A percentile compares a stretch with the other conserved stretches of the same genome.
Conservation (phyloP, 2,888 invertebrate species). For the Calephelis perditalis region DNA sequence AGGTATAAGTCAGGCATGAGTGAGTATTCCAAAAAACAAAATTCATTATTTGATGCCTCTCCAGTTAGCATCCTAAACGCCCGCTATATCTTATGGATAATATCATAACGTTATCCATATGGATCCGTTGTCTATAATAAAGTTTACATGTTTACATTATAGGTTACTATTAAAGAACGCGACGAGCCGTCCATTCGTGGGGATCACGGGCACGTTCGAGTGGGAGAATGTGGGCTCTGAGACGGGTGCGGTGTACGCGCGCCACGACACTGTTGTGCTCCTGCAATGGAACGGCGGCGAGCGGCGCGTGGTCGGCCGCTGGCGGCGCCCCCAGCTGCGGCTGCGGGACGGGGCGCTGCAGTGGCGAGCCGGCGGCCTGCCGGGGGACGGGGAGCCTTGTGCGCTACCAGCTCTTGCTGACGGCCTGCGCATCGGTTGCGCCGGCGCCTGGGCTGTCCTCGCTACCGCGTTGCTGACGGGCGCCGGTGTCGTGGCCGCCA, state of each 20-base stretch:
- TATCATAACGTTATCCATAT: no score
- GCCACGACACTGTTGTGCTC: slow-evolving; percentile 44
- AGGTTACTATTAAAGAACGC: slow-evolving; percentile 39
- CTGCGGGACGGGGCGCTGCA: slow-evolving; percentile 81
- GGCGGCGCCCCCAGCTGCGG: slow-evolving; percentile 86
- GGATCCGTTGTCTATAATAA: no score
- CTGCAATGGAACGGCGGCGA: slow-evolving; percentile 79
- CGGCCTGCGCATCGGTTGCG: slow-evolving; percentile 83
- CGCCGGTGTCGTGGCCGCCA: slow-evolving; percentile 42
- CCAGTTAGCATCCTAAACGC: no score
- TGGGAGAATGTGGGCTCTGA: slow-evolving; percentile 38
- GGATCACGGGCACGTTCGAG: slow-evolving; percentile 51
- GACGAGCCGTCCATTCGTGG: slow-evolving; percentile 37
- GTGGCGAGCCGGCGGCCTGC: slow-evolving; percentile 81
- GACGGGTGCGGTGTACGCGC: slow-evolving; percentile 28
- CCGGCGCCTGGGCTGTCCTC: slow-evolving; percentile 80
- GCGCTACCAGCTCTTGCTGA: slow-evolving; percentile 83
- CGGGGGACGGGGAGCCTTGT: slow-evolving; percentile 86
- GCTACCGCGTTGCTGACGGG: slow-evolving; percentile 41
- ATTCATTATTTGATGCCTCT: no score
- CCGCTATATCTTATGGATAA: no score
- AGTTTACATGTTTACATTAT: slow-evolving; percentile 26
- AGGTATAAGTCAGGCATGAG: no score
- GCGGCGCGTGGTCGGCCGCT: slow-evolving; percentile 82
- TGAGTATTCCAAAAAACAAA: no score